A percentile compares a stretch with the other conserved stretches of the same genome.
These are phyloP conservation scores for Calliphora vicina DNA, from an alignment of 1,140 invertebrate genomes.

Conservation along the genomic window DNA sequence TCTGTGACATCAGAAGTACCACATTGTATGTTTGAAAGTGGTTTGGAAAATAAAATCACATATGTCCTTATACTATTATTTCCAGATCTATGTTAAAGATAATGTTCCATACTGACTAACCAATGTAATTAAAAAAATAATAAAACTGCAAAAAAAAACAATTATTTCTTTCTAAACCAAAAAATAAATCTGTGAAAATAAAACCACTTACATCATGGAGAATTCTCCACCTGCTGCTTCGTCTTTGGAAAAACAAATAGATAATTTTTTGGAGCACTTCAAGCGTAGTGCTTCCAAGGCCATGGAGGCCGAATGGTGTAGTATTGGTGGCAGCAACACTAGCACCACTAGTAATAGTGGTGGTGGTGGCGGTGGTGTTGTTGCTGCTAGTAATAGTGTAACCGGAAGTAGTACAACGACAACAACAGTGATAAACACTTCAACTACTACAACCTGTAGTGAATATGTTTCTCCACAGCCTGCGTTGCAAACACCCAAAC, in stretches of 20 bases:
- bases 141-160: background rate
- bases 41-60: too few species aligned
- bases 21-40: too few species aligned
- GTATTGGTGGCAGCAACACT: conserved; percentile 29
- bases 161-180: background rate
- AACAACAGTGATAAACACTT: background rate
- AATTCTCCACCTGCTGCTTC: conserved; percentile 69
- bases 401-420: background rate
- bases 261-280: conserved; percentile 82
- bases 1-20: too few species aligned
- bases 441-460: background rate
- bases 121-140: background rate
- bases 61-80: background rate
- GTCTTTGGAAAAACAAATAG: conserved; percentile 80
- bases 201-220: conserved; percentile 65
- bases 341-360: background rate
- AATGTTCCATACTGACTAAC: background rate
- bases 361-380: too few species aligned
- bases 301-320: conserved; percentile 67
- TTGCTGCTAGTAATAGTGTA: too few species aligned
- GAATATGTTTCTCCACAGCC: conserved; percentile 28
- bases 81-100: background rate
- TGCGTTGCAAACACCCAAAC: conserved; percentile 31
- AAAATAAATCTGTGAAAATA: conserved; percentile 3
- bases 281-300: conserved; percentile 77